Conservation (phyloP, 2,797 vertebrate species). For the Australoheros facetus region DNA sequence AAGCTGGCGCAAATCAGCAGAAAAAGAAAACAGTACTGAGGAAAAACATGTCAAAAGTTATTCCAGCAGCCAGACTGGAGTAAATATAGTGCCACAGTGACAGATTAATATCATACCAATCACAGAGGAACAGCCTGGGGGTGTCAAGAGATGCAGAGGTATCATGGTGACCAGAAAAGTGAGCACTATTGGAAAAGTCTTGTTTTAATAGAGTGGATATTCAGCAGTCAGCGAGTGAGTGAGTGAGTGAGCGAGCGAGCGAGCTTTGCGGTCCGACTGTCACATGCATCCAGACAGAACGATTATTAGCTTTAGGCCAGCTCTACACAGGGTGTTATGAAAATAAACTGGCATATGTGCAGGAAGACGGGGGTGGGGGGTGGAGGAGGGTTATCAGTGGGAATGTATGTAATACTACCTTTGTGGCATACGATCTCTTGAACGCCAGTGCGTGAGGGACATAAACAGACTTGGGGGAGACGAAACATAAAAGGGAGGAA, state of each 20-base stretch:
- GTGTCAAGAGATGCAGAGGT: conserved; percentile 41
- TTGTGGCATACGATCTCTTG: conserved; percentile 95
- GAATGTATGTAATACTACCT: conserved; percentile 90
- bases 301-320: conserved; percentile 85
- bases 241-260: conserved; percentile 42
- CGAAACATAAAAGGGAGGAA: conserved; percentile 75
- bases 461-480: conserved; percentile 92
- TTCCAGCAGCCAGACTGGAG: conserved; percentile 43
- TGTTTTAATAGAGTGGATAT: conserved; percentile 46
- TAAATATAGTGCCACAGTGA: conserved; percentile 36
- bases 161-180: conserved; percentile 50
- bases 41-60: conserved; percentile 36
- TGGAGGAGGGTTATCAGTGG: conserved; percentile 60
- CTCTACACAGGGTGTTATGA: conserved; percentile 74
- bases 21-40: conserved; percentile 40
- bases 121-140: conserved; percentile 46
- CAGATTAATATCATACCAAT: conserved; percentile 61
- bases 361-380: neutral
- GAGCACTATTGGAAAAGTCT: conserved; percentile 23
- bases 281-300: conserved; percentile 74
- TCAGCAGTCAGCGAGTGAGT: conserved; percentile 60
- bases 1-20: conserved; percentile 42
- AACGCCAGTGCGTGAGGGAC: conserved; percentile 97
- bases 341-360: conserved; percentile 80
- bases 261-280: conserved; percentile 28